Evolutionary conservation across 2,888 invertebrate genomes (phyloP).

Genomic region (Julus scanicus): DNA sequence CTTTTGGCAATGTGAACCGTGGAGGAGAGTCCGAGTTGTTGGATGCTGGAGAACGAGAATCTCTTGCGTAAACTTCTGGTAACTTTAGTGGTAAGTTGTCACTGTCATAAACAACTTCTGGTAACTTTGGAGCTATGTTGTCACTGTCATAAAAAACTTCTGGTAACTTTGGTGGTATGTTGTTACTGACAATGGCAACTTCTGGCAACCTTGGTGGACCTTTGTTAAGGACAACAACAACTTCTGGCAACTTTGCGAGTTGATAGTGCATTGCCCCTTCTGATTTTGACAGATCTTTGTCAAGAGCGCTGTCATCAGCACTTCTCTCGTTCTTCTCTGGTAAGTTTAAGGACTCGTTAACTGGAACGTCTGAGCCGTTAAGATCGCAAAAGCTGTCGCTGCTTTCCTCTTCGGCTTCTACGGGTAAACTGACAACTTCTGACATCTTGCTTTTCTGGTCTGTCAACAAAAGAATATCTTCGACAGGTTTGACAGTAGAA

Average conservation of each 20-base stretch:
- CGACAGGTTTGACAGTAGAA: too few species aligned
- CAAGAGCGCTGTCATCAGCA: neutral
- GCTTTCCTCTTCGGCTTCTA: neutral
- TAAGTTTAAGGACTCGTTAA: neutral
- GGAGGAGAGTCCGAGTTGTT: conserved; percentile 1
- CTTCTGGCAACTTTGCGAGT: too few species aligned
- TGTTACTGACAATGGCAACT: neutral
- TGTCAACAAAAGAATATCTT: too few species aligned
- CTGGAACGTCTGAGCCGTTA: neutral
- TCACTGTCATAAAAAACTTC: too few species aligned
- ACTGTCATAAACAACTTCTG: too few species aligned
- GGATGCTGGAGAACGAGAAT: neutral
- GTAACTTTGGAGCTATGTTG: too few species aligned
- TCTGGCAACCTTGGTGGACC: neutral
- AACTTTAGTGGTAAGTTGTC: too few species aligned
- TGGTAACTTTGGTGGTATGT: too few species aligned
- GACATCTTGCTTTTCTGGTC: too few species aligned
- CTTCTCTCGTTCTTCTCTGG: neutral
- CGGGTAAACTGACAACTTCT: too few species aligned
- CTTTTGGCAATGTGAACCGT: neutral
- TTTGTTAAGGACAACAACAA: too few species aligned
- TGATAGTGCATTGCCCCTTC: too few species aligned
- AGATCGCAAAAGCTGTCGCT: neutral
- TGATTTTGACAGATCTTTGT: neutral
- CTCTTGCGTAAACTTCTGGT: neutral